Evolutionary conservation across 2,797 vertebrate species (phyloP), one percentile per base, ranked within the genome.

Genomic region (Sciaenops ocellatus): DNA sequence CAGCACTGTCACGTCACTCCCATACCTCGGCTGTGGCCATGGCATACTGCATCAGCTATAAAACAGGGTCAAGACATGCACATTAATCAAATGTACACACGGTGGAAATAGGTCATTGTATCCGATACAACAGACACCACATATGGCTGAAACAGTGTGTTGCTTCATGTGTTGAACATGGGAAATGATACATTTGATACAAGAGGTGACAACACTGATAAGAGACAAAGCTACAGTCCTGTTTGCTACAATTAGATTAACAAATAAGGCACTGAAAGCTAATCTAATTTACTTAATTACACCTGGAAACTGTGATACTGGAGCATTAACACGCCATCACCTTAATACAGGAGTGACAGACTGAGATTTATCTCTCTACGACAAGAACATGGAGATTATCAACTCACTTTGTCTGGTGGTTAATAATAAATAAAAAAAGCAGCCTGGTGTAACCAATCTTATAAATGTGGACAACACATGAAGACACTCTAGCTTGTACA

Each of bases 1-100:
- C 86, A 80, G 79, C 5, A 3, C 41, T 11, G 79, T 99, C 97
- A 98, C 93, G 98, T 99, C 94, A 99, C 97, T 95, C 96, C 98
- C 98, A 99, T 99, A 87, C 95, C 97, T 95, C 83, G 87, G 91
- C 95, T 95, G 94, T 95, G 78, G 80, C 79, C 90, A 94, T 93
- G 87, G 89, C 90, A 80, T 78, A 38, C 76, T 64, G 82, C 93
- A 93, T 93, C 88, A 89, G 88, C 93, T 95, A 64, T n/a, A 80
- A 77, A 77, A 66, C 42, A 76, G 55, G 54, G 82, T 78, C 62
- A 74, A 75, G 47, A 79, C 44, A 69, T 12, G 73, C 41, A 86
- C 59, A 89, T 90, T 61, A 84, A 67, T 80, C 48, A 77, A 18
- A 28, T 66, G 57, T 28, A 44, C 67, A 70, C 18, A 50, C 20